A percentile compares a stretch with the other conserved stretches of the same genome.
Conservation (phyloP, 2,888 invertebrate species). For the Melikaiella ostensackeni region DNA sequence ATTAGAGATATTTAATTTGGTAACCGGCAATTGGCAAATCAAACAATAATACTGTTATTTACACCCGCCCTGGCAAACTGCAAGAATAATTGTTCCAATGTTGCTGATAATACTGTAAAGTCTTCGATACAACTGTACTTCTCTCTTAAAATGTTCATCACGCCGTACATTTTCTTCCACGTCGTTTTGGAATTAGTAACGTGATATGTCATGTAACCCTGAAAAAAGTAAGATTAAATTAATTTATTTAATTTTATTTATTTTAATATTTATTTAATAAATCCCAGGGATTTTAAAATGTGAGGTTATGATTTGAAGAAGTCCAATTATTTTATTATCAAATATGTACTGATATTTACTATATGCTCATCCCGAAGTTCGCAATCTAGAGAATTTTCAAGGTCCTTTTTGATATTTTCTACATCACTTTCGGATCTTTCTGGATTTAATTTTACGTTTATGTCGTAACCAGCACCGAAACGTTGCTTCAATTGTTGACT, state of each 20-base stretch:
- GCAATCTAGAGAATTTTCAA: constrained; percentile 80
- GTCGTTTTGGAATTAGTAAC: constrained; percentile 65
- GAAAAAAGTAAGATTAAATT: constrained; percentile 41
- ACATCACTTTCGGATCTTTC: constrained; percentile 66
- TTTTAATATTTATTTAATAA: background rate
- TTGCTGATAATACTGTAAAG: constrained; percentile 72
- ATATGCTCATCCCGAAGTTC: constrained; percentile 85
- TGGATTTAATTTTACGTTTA: constrained; percentile 78
- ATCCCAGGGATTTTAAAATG: background rate
- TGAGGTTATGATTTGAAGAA: background rate
- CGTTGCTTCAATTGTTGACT: constrained; percentile 85
- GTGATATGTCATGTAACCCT: constrained; percentile 72
- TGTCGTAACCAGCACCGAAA: constrained; percentile 84
- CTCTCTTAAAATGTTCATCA: constrained; percentile 67
- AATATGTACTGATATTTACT: constrained; percentile 74
- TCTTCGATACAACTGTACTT: constrained; percentile 70
- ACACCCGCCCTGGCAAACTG: constrained; percentile 69
- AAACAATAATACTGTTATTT: constrained; percentile 26
- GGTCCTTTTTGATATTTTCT: constrained; percentile 77
- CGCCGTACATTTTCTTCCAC: constrained; percentile 72
- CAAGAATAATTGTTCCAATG: constrained; percentile 73
- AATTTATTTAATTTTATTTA: too few relatives aligned
- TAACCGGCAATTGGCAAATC: background rate
- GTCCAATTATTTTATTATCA: background rate
- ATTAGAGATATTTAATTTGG: background rate